Conservation (phyloP, 2,888 invertebrate genomes). For the Tachina lurida region DNA sequence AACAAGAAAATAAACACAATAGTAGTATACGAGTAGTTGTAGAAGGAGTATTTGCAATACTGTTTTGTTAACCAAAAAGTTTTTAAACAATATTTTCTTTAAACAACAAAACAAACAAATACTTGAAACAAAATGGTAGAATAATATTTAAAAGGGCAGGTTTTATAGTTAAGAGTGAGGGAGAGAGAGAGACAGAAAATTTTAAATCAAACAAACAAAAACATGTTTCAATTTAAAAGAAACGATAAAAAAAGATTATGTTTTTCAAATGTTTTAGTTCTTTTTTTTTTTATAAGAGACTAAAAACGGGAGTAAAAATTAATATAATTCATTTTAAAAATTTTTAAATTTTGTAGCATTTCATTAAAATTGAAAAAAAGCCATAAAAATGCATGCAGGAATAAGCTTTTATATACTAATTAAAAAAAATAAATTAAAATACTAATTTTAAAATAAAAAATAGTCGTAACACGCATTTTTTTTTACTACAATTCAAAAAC, state of each 20-base stretch:
- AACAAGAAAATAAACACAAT: slow-evolving; percentile 50
- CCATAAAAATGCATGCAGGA: slow-evolving; percentile 61
- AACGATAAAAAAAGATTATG: slow-evolving; percentile 73
- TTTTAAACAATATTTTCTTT: not conserved
- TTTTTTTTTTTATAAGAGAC: slow-evolving; percentile 65
- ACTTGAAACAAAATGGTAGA: slow-evolving; percentile 1
- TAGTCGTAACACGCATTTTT: slow-evolving; percentile 69
- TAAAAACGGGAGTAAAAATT: slow-evolving; percentile 4
- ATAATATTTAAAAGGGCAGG: not conserved
- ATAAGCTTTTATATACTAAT: slow-evolving; percentile 55
- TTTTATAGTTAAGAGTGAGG: not conserved
- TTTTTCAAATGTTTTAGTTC: slow-evolving; percentile 82
- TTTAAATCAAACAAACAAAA: slow-evolving; percentile 25
- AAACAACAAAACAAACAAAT: slow-evolving; percentile 43
- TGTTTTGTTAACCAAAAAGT: slow-evolving; percentile 13
- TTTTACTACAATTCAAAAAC: slow-evolving; percentile 1
- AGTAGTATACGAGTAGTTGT: not conserved
- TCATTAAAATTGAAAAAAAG: slow-evolving; percentile 26
- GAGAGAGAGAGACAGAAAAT: not conserved
- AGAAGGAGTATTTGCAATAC: slow-evolving; percentile 17
- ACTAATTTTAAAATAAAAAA: slow-evolving; percentile 46
- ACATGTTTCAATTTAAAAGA: slow-evolving; percentile 23
- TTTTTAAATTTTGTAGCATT: slow-evolving; percentile 9
- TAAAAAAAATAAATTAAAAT: slow-evolving; percentile 41
- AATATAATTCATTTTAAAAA: not conserved